Evolutionary conservation across 2,888 invertebrate genomes (phyloP).

Genomic region (Pollenia amentaria): DNA sequence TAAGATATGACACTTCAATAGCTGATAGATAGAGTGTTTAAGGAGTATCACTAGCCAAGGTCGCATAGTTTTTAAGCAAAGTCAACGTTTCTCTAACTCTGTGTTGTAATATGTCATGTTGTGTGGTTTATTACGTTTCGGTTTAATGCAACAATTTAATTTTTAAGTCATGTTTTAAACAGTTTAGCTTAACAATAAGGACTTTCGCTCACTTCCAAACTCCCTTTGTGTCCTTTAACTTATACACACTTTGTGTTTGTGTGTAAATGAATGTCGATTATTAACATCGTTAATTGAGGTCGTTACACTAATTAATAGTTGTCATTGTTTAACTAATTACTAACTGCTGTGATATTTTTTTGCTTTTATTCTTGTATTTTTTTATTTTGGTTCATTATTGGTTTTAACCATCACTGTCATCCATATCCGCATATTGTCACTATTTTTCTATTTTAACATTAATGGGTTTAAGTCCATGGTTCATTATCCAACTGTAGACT

Average conservation of each 20-base stretch:
- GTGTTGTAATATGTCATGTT: constrained; percentile 65
- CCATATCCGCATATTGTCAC: constrained; percentile 48
- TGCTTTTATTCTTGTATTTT: constrained; percentile 10
- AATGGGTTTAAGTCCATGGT: constrained; percentile 55
- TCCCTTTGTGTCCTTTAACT: background rate
- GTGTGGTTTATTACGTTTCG: constrained; percentile 74
- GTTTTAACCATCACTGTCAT: constrained; percentile 52
- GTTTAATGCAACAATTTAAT: constrained; percentile 57
- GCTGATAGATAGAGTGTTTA: background rate
- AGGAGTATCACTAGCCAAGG: constrained; percentile 26
- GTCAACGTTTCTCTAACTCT: background rate
- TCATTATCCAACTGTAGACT: constrained; percentile 55
- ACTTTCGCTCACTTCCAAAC: background rate
- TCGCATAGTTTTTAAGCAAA: background rate
- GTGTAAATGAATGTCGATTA: constrained; percentile 40
- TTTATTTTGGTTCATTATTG: constrained; percentile 52
- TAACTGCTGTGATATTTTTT: constrained; percentile 59
- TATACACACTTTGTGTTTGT: background rate
- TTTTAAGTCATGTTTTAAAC: constrained; percentile 51
- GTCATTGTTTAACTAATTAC: constrained; percentile 72
- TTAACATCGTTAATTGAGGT: constrained; percentile 78
- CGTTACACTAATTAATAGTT: constrained; percentile 80
- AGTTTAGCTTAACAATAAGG: constrained; percentile 1
- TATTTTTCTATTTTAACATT: constrained; percentile 18
- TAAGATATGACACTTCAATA: constrained; percentile 33